Percentiles rank a stretch among this genome's conserved stretches.
Conservation (phyloP, 2,888 invertebrate species). For the Hirtodrosophila histrioides region DNA sequence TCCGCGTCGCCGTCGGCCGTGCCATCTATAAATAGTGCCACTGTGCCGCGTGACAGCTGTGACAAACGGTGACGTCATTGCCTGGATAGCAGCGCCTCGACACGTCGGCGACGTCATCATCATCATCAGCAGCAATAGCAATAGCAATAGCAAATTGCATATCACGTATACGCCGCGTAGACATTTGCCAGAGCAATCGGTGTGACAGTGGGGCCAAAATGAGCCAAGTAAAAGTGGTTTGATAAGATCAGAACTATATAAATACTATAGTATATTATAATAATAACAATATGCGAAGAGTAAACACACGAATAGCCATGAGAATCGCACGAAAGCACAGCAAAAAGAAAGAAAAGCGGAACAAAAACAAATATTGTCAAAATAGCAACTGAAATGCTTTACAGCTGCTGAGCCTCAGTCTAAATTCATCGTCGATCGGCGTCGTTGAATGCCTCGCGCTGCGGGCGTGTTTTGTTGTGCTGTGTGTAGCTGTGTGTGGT, state of each 20-base stretch:
- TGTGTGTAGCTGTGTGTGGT: constrained; percentile 16
- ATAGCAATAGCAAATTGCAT: constrained; percentile 33
- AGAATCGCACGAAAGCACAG: constrained; percentile 73
- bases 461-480: constrained; percentile 36
- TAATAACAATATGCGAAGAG: constrained; percentile 45
- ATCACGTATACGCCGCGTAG: constrained; percentile 54
- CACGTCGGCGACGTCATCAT: constrained; percentile 58
- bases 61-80: constrained; percentile 63
- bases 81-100: constrained; percentile 45
- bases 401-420: constrained; percentile 75
- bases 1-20: constrained; percentile 40
- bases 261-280: constrained; percentile 5
- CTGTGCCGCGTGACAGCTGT: constrained; percentile 77
- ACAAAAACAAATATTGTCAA: constrained; percentile 66
- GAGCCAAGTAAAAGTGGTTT: constrained; percentile 26
- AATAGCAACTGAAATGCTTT: constrained; percentile 66
- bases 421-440: constrained; percentile 75
- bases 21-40: constrained; percentile 69
- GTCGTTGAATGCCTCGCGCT: constrained; percentile 45
- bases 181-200: constrained; percentile 7
- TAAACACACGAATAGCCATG: constrained; percentile 62
- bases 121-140: constrained; percentile 5
- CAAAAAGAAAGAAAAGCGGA: constrained; percentile 67
- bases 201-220: constrained; percentile 3
- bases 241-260: constrained; percentile 43